A percentile compares a stretch with the other conserved stretches of the same genome.
Evolutionary conservation across 2,797 vertebrate genomes (phyloP).

Genomic region (Botia almorhae): DNA sequence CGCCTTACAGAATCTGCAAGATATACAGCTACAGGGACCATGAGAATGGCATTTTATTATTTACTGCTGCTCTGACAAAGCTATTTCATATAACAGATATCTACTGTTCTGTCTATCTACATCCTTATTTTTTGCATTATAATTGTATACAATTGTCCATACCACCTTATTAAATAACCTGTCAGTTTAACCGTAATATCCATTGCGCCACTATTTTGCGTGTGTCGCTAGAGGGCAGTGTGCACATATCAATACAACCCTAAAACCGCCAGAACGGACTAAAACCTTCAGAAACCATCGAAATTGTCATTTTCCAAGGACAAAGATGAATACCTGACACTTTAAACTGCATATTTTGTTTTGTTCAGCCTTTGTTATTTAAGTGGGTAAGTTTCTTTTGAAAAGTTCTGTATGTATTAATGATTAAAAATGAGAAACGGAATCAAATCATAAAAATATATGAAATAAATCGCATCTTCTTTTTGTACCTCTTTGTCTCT

Average conservation of each 20-base stretch:
- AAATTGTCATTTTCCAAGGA: neutral
- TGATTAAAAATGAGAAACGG: neutral
- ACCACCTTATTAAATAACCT: too few relatives aligned
- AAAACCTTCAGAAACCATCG: neutral
- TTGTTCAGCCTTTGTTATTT: neutral
- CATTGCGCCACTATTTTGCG: neutral
- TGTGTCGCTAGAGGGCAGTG: conserved; percentile 25
- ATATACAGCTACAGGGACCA: too few relatives aligned
- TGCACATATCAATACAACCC: neutral
- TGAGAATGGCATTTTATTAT: too few relatives aligned
- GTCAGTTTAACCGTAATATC: neutral
- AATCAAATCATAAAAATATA: neutral
- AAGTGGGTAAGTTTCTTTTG: too few relatives aligned
- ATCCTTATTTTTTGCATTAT: neutral
- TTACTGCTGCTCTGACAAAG: neutral
- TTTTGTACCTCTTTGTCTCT: neutral
- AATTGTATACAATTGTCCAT: neutral
- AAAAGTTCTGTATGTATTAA: neutral
- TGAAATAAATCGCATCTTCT: neutral
- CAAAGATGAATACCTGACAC: neutral
- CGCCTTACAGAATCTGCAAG: too few relatives aligned
- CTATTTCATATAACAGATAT: neutral
- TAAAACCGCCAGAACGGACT: neutral
- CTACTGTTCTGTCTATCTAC: neutral
- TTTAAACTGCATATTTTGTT: neutral